These are phyloP conservation scores for Chaetura pelagica DNA, from an alignment of 2,113 vertebrate genomes.

Conservation along the genomic window DNA sequence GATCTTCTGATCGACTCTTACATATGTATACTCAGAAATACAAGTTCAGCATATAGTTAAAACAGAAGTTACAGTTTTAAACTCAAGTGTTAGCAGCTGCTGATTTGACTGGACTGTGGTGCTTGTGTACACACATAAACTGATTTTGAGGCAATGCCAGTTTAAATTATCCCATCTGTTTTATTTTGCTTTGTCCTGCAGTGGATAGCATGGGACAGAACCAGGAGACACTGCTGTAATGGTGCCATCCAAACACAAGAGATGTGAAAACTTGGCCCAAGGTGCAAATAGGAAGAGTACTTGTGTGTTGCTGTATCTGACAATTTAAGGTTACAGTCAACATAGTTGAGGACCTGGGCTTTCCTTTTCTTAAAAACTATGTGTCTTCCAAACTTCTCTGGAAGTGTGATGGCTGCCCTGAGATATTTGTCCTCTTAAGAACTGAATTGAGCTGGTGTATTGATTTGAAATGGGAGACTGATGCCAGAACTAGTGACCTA, in stretches of 20 bases:
- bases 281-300: neutral
- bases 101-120: neutral
- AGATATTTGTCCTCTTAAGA: neutral
- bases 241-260: neutral
- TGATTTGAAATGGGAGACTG: neutral
- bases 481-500: neutral
- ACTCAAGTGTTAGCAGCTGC: neutral
- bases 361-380: neutral
- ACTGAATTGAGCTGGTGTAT: neutral
- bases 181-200: neutral
- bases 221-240: neutral
- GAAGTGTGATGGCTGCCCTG: neutral
- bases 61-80: neutral
- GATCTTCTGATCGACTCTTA: too few relatives aligned
- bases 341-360: neutral
- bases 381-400: neutral
- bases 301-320: neutral
- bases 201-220: neutral
- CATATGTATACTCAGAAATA: neutral
- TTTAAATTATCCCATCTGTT: neutral
- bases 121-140: neutral
- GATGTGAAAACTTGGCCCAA: neutral
- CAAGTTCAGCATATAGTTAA: neutral
- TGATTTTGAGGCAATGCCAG: neutral
- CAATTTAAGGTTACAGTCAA: neutral